Conservation (phyloP, 1,140 invertebrate genomes). For the Pseudomyrmex flavicornis region DNA sequence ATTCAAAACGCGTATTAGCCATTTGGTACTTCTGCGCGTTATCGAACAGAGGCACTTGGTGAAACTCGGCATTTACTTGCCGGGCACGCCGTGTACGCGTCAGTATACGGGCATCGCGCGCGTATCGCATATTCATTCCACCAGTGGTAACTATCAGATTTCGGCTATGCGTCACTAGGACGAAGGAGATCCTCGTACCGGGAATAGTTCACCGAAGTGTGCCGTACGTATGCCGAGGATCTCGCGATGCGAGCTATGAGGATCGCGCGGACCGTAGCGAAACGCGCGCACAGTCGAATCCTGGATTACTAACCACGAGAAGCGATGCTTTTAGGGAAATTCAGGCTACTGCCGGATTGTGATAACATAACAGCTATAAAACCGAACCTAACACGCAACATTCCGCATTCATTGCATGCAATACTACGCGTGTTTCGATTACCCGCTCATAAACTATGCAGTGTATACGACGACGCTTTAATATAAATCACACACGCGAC, state of each 20-base stretch:
- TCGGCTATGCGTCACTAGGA: slow-evolving; percentile 46
- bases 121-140: slow-evolving; percentile 61
- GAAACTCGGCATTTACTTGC: slow-evolving; percentile 57
- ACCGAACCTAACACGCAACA: slow-evolving; percentile 28
- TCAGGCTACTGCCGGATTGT: slow-evolving; percentile 24
- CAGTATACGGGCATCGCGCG: slow-evolving; percentile 55
- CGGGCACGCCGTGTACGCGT: slow-evolving; percentile 52
- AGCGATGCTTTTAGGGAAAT: slow-evolving; percentile 49
- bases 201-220: slow-evolving; percentile 65
- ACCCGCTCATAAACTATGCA: neutral
- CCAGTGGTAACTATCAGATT: slow-evolving; percentile 62
- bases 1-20: slow-evolving; percentile 45
- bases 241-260: slow-evolving; percentile 64
- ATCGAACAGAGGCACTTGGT: slow-evolving; percentile 2
- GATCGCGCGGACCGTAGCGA: slow-evolving; percentile 60
- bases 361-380: slow-evolving; percentile 35
- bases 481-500: neutral
- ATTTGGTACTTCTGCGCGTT: neutral
- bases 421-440: slow-evolving; percentile 19
- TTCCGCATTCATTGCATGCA: slow-evolving; percentile 4
- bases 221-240: slow-evolving; percentile 40
- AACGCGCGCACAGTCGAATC: neutral
- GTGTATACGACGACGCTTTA: neutral
- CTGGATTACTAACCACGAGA: slow-evolving; percentile 6
- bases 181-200: slow-evolving; percentile 59